Percentiles rank a stretch among this genome's conserved stretches.
Evolutionary conservation across 2,113 vertebrate genomes (phyloP).

Genomic region (Bothrops jararaca): DNA sequence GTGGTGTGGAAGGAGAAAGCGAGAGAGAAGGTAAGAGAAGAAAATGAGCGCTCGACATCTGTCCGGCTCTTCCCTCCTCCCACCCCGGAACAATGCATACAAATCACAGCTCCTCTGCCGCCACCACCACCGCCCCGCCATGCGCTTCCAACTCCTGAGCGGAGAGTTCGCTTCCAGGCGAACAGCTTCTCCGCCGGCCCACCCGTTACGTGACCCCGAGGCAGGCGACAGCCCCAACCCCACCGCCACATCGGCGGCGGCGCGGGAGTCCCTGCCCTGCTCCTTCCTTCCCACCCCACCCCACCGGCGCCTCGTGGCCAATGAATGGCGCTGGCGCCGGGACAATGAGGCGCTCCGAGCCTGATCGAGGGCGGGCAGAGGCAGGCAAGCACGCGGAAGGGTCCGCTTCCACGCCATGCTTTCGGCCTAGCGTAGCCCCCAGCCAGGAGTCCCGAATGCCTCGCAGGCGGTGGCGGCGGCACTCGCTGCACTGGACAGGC

Average conservation of each 20-base stretch:
- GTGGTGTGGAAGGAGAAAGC: background rate
- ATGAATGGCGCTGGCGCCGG: conserved; percentile 53
- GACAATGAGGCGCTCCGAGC: conserved; percentile 49
- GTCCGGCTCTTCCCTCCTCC: conserved; percentile 28
- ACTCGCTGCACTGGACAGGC: background rate
- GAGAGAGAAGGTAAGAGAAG: conserved; percentile 27
- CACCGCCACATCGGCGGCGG: background rate
- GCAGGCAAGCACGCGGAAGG: background rate
- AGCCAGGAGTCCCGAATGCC: conserved; percentile 8
- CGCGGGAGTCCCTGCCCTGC: background rate
- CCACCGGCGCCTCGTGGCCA: conserved; percentile 27
- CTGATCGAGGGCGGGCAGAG: conserved; percentile 1
- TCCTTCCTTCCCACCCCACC: conserved; percentile 19
- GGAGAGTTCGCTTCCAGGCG: background rate
- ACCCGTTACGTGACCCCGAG: conserved; percentile 17
- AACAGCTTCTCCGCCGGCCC: background rate
- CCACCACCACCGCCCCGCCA: background rate
- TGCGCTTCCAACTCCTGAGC: background rate
- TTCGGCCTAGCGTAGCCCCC: conserved; percentile 22
- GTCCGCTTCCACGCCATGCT: conserved; percentile 34
- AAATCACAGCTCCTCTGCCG: background rate
- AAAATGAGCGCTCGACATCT: background rate
- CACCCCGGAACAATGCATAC: conserved; percentile 43
- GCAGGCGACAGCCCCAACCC: background rate
- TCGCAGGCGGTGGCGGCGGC: conserved; percentile 40